Percentiles rank a stretch among this genome's conserved stretches.
phyloP scores from a whole-genome alignment of 2,888 invertebrate species.

The Lamellibrachia columna region DNA sequence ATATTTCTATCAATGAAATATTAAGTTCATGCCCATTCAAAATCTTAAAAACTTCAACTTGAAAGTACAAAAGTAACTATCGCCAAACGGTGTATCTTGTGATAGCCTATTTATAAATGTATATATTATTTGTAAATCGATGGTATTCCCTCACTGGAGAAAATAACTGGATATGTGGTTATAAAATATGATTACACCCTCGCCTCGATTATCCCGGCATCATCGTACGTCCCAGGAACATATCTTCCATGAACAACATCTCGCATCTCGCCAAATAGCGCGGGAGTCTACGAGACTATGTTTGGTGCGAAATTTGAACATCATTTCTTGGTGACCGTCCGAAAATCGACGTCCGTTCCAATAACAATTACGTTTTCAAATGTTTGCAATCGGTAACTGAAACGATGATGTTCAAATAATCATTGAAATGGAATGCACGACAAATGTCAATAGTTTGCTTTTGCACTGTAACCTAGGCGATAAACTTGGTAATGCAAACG shows the following conservation, averaged over 20 bases:
- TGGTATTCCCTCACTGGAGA: no score
- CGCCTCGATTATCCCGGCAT: no score
- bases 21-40: no score
- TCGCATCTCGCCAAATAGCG: background rate
- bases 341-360: background rate
- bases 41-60: no score
- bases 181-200: no score
- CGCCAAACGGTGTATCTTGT: no score
- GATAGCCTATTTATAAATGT: no score
- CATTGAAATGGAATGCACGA: background rate
- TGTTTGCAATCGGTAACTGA: background rate
- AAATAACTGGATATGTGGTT: no score
- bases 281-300: background rate
- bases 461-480: background rate
- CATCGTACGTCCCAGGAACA: background rate
- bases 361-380: background rate
- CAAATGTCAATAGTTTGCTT: background rate
- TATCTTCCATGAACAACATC: background rate
- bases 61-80: no score
- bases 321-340: background rate
- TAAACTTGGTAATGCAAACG: background rate
- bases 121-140: no score
- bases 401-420: background rate
- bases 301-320: conserved; percentile 4
- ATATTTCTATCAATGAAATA: no score